These are phyloP conservation scores for Thaumetopoea pityocampa DNA, from an alignment of 1,140 invertebrate genomes.

Conservation along the genomic window DNA sequence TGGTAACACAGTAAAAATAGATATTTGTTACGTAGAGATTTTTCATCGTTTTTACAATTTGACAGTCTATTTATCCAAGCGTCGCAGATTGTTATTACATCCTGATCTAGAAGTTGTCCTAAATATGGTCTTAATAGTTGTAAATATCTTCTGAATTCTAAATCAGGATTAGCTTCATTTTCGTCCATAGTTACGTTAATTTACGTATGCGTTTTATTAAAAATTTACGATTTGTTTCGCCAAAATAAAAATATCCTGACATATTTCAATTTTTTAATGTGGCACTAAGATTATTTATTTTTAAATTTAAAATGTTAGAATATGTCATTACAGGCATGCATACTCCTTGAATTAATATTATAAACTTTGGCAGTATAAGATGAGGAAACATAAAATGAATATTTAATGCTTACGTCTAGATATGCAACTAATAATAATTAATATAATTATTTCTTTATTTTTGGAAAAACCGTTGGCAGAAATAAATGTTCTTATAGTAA, in stretches of 20 bases:
- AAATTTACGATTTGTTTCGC: conserved; percentile 3
- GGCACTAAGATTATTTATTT: neutral
- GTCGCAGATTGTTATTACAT: conserved; percentile 46
- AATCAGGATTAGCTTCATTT: conserved; percentile 37
- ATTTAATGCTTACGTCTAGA: too few relatives aligned
- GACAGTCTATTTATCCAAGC: conserved; percentile 55
- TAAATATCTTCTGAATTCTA: conserved; percentile 55
- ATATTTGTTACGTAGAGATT: conserved; percentile 52
- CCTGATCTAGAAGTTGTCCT: conserved; percentile 34
- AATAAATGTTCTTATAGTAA: neutral
- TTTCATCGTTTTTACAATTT: conserved; percentile 42
- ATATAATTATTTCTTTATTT: conserved; percentile 1
- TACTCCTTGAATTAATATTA: too few relatives aligned
- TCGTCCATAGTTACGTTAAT: conserved; percentile 39
- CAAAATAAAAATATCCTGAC: conserved; percentile 1
- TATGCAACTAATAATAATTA: too few relatives aligned
- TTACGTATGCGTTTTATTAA: conserved; percentile 3
- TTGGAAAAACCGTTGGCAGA: too few relatives aligned
- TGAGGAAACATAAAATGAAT: too few relatives aligned
- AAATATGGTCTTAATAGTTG: conserved; percentile 55
- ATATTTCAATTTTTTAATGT: neutral
- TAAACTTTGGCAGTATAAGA: too few relatives aligned
- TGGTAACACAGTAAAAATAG: conserved; percentile 53
- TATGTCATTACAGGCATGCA: too few relatives aligned
- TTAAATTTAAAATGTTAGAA: neutral